Base-by-base conservation (phyloP, 2,888 invertebrate species). In the Nymphalis polychloros region DNA sequence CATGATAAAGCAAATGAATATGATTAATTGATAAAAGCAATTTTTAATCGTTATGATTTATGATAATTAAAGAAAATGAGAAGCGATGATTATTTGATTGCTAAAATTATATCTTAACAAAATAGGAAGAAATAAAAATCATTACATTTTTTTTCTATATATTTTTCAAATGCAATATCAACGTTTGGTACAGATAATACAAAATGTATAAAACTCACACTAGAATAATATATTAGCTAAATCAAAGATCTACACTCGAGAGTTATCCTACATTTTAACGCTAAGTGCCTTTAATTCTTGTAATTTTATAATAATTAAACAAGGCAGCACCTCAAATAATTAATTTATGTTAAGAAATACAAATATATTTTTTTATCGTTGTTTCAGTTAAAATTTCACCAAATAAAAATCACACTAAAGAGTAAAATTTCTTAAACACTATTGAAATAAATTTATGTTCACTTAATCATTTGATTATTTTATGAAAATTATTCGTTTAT, bases 101-200 rank as follows among this genome's bases (percentile, higher is more conserved):
- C 27, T 31, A 31, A 31, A 31, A 31, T 31, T 31, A 31, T 31
- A 31, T 31, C 27, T 6, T 41, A 53, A 23, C 1, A 61, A 19
- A 31, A 27, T 27, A 66, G 75, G 71, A 67, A 63, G 67, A 75
- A 76, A 81, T 78, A 78, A 79, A 82, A 80, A 77, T 62, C 70
- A 59, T 64, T 72, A 72, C 55, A 75, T 77, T 83, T 68, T 87
- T 87, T 79, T 87, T 84, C 82, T 83, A 81, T 86, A 81, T 89
- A 88, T 88, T 89, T 87, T 85, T 89, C 86, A 90, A 91, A 92
- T 90, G 90, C 90, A 92, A 90, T 89, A 90, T 91, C 89, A 90
- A 90, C 85, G 84, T 89, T 91, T 87, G 85, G 86, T 90, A 92
- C 89, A 90, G 82, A 81, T 87, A 88, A 88, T 92, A 92, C 83